Base-by-base conservation (phyloP, 2,888 invertebrate species). In the Anticlea derivata region DNA sequence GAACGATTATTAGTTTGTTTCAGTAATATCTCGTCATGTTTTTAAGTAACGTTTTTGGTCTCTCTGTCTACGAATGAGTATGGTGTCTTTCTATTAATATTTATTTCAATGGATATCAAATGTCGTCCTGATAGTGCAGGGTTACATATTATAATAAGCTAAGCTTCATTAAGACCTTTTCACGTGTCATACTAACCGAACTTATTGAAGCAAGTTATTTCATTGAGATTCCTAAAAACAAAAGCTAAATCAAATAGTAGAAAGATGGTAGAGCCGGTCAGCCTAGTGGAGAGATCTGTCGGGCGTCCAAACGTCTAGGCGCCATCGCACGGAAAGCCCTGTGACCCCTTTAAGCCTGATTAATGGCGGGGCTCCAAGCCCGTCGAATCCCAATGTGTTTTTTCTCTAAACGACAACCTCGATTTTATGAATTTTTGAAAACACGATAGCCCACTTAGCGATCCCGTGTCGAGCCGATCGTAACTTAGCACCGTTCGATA, bases 401-500 rank as follows among this genome's bases (percentile, higher is more conserved):
- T 78, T 80, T 73, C 58, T 61, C 66, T 68, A 72, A 75, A 70
- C 67, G 71, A 72, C 74, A 78, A 77, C 73, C 73, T 72, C 66
- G 64, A 71, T 78, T 83, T 86, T 85, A n/a, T 75, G 70, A 79
- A 80, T 79, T 81, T 81, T 83, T 78, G 64, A 75, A 82, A 83
- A 90, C 89, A 89, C 83, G 88, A 83, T 87, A 87, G 87, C 73
- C 86, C 89, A 90, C 82, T 90, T 90, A 90, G 80, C 78, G 80
- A 53, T 66, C 65, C 73, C 78, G 71, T 88, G 86, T 87, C 80
- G 76, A 75, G 62, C 60, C 71, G 79, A 75, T 81, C 82, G 86
- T 85, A 83, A 87, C 79, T 87, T 84, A 84, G 80, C 74, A 68
- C 75, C 70, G 80, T 78, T 82, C 82, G 81, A 83, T 85, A 80